phyloP scores from a whole-genome alignment of 2,888 invertebrate species.

The Cataglyphis cursor region DNA sequence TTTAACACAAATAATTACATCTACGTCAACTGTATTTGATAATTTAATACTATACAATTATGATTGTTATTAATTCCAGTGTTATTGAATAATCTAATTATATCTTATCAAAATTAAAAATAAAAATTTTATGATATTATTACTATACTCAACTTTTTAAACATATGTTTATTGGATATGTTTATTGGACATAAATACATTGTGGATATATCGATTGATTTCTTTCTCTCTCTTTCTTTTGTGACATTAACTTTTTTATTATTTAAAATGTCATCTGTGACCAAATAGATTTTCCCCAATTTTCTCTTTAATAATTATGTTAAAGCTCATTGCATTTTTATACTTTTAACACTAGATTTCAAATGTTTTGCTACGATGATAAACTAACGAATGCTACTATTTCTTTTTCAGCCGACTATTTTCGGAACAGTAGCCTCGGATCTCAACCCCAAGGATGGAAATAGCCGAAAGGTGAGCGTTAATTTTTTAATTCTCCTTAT shows the following conservation, averaged over 20 bases:
- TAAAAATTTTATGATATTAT: background rate
- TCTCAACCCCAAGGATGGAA: constrained; percentile 89
- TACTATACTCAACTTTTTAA: background rate
- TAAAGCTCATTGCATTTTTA: background rate
- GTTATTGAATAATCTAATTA: background rate
- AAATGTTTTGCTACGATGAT: background rate
- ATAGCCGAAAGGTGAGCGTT: constrained; percentile 88
- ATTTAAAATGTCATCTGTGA: background rate
- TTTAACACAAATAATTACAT: background rate
- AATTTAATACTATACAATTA: constrained; percentile 8
- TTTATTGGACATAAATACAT: background rate
- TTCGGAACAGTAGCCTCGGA: constrained; percentile 90
- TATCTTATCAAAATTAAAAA: background rate
- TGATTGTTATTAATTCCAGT: background rate
- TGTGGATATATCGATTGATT: background rate
- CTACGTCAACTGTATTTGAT: background rate
- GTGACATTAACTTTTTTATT: background rate
- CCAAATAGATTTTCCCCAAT: background rate
- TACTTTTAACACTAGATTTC: background rate
- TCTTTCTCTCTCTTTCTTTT: background rate
- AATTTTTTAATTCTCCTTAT: background rate
- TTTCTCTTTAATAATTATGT: background rate
- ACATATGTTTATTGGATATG: background rate
- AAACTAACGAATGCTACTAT: constrained; percentile 57
- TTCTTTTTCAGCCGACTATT: constrained; percentile 89